Conservation (phyloP, 2,888 invertebrate genomes). For the Neria commutata region DNA sequence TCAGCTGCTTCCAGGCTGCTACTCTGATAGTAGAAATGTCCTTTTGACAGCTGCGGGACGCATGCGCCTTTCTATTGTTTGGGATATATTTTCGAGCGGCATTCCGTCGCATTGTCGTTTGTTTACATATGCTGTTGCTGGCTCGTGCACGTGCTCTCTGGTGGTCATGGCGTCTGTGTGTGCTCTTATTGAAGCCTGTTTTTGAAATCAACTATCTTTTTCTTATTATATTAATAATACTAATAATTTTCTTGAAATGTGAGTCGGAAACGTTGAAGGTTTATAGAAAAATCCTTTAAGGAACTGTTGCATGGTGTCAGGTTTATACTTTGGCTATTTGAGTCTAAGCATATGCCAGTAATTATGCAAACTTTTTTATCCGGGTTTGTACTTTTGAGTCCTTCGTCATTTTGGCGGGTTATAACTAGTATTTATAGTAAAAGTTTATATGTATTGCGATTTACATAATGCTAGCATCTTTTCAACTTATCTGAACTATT, state of each 20-base stretch:
- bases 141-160: neutral
- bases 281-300: no score
- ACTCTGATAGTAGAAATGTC: no score
- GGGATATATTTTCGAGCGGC: conserved; percentile 39
- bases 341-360: no score
- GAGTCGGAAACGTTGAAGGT: no score
- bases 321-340: no score
- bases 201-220: no score
- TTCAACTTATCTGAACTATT: neutral
- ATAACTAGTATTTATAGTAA: neutral
- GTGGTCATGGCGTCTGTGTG: neutral
- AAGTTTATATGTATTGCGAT: neutral
- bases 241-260: no score
- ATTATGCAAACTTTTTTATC: neutral
- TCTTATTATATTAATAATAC: no score
- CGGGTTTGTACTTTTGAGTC: conserved; percentile 28
- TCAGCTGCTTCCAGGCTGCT: conserved; percentile 27
- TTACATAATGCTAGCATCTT: no score
- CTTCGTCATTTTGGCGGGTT: conserved; percentile 3
- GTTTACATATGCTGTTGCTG: conserved; percentile 9
- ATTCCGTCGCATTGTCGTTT: neutral
- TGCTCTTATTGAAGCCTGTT: neutral
- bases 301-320: no score
- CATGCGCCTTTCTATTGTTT: conserved; percentile 42
- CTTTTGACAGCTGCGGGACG: no score